Base-by-base conservation (phyloP, 30 jellyfish, hydroid and myxozoan genomes). In the Cassiopea xamachana region DNA sequence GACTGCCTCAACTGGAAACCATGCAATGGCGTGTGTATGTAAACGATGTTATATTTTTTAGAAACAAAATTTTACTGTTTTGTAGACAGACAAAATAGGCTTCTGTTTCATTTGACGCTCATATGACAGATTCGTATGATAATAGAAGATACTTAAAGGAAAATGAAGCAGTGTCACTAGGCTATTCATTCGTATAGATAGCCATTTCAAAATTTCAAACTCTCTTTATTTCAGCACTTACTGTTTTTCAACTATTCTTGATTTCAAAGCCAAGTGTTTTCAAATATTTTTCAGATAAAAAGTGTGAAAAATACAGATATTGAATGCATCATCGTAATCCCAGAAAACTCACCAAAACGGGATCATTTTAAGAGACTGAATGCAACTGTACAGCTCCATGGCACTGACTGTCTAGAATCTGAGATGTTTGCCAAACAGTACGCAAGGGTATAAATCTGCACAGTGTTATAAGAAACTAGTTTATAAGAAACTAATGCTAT, bases 1-100 rank as follows among this genome's bases (percentile, higher is more conserved):
- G 39, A 90, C 98, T 46, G 98, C 98, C 12, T 95, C 98, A 46
- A 1, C 94, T 55, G 98, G 98, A 5, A 89, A 90, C 80, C 98
- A 95, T 84, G 98, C 91, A 16, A 73, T 95, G 50, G 98, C 98
- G 17, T 93, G 98, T 70, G 98, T 88, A 62, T 51, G 94, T 88
- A 1, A 27, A 14, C 8, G 14, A 6, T 59, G 8, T 7, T 14
- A 59, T 59, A 14, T 14, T 6, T 6, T 14, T 6, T 6, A 6
- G 13, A 7, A 59, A 59, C 69, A 7, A 7, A 59, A 59, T 59
- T 59, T 59, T 59, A 6, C 69, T 59, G 39, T 27, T 27, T 27
- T 27, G 39, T 27, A 27, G 39, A 27, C 39, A 27, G 39, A 59
- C 13, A 7, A 59, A 59, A 6, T 59, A 59, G 13, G 69, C 14